Percentiles rank a stretch among this genome's conserved stretches.
Conservation (phyloP, 2,888 invertebrate species). For the Ditula angustiorana region DNA sequence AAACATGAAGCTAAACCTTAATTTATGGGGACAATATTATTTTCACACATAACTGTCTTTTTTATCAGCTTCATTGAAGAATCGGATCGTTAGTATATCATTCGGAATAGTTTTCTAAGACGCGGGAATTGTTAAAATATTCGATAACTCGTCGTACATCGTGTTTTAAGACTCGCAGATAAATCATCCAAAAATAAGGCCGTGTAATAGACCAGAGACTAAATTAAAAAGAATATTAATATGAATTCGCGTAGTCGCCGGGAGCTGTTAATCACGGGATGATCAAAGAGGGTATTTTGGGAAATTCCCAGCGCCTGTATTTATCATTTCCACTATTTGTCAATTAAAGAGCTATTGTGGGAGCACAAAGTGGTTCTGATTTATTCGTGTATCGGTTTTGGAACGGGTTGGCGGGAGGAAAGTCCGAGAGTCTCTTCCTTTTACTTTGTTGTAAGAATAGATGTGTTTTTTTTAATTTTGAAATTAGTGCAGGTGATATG, state of each 20-base stretch:
- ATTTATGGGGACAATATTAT: conserved; percentile 33
- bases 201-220: conserved; percentile 62
- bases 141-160: conserved; percentile 50
- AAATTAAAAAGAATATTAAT: conserved; percentile 84
- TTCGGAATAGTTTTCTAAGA: conserved; percentile 47
- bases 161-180: conserved; percentile 50
- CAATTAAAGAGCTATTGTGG: conserved; percentile 83
- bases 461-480: not conserved
- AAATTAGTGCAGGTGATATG: not conserved
- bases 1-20: conserved; percentile 11
- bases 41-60: conserved; percentile 22
- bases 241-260: conserved; percentile 72
- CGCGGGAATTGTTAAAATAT: conserved; percentile 52
- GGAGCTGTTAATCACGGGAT: conserved; percentile 77
- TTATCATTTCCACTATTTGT: conserved; percentile 85
- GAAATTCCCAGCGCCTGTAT: conserved; percentile 78
- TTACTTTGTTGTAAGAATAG: conserved; percentile 20
- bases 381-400: conserved; percentile 68
- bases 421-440: conserved; percentile 20
- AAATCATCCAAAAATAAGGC: conserved; percentile 42
- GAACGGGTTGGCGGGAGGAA: conserved; percentile 30
- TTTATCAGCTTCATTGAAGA: conserved; percentile 29
- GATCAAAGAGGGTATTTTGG: conserved; percentile 83
- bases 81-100: conserved; percentile 44
- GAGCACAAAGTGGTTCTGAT: conserved; percentile 76